Conservation (phyloP, 2,113 vertebrate genomes). For the Paedocypris sp. region DNA sequence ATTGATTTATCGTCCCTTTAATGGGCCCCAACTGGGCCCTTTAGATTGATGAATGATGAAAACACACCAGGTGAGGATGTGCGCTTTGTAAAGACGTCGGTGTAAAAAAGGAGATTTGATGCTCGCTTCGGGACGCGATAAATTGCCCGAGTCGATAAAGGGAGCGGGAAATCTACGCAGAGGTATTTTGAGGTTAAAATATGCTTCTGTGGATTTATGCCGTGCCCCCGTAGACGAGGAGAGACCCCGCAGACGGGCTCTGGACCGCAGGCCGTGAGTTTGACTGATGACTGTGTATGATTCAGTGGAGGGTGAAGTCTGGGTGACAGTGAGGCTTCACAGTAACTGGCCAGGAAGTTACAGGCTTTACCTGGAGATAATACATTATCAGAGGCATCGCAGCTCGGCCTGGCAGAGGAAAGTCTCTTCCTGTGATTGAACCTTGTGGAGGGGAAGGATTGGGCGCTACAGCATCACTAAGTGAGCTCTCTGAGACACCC, state of each 20-base stretch:
- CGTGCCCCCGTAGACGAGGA: neutral
- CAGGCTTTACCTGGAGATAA: conserved; percentile 17
- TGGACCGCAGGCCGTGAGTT: neutral
- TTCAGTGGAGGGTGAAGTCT: neutral
- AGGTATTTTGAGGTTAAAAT: conserved; percentile 1
- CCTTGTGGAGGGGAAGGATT: conserved; percentile 2
- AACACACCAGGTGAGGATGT: neutral
- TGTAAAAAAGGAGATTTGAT: conserved; percentile 6
- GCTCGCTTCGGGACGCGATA: conserved; percentile 2
- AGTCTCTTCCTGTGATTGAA: neutral
- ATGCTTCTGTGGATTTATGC: too few relatives aligned
- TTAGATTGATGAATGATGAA: conserved; percentile 9
- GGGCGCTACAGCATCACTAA: conserved; percentile 5
- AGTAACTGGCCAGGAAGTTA: neutral
- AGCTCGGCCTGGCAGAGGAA: neutral
- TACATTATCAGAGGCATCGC: conserved; percentile 14
- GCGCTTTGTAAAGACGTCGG: neutral
- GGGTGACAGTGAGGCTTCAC: neutral
- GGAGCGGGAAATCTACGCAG: neutral
- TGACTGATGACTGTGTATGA: conserved; percentile 17
- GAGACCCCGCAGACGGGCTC: neutral
- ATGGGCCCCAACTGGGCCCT: neutral
- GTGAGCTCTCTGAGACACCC: conserved; percentile 14
- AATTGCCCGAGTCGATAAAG: neutral
- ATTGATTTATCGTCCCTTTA: conserved; percentile 9